A percentile compares a stretch with the other conserved stretches of the same genome.
These are phyloP conservation scores for Drosophila robusta DNA, from an alignment of 2,888 invertebrate genomes.

Conservation along the genomic window DNA sequence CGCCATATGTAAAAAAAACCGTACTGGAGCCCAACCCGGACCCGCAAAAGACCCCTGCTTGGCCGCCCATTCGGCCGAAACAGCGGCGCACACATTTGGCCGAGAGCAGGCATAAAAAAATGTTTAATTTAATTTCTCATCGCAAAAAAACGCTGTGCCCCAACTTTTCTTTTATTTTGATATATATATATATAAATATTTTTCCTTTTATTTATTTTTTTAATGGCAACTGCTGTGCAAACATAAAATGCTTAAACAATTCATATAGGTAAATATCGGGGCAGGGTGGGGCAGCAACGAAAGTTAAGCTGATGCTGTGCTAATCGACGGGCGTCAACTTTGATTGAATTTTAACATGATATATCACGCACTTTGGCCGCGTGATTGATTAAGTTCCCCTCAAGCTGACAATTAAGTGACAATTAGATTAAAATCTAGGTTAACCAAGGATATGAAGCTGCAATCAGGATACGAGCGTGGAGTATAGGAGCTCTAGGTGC, in stretches of 20 bases:
- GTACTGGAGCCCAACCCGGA: slow-evolving; percentile 12
- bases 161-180: slow-evolving; percentile 6
- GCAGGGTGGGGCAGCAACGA: background rate
- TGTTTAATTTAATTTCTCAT: slow-evolving; percentile 73
- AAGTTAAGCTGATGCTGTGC: slow-evolving; percentile 46
- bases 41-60: background rate
- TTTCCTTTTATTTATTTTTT: slow-evolving; percentile 5
- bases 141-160: slow-evolving; percentile 49
- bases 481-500: no score
- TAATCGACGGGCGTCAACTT: slow-evolving; percentile 71
- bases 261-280: slow-evolving; percentile 68
- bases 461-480: background rate
- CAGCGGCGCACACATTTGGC: slow-evolving; percentile 7
- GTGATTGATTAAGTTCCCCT: slow-evolving; percentile 54
- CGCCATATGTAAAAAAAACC: slow-evolving; percentile 34
- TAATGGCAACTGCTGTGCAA: slow-evolving; percentile 72
- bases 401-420: slow-evolving; percentile 38
- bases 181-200: background rate
- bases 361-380: slow-evolving; percentile 31
- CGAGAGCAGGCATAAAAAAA: slow-evolving; percentile 62
- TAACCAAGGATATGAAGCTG: slow-evolving; percentile 6
- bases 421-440: slow-evolving; percentile 21
- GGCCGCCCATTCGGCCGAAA: background rate
- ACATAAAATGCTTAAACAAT: slow-evolving; percentile 81
- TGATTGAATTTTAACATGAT: slow-evolving; percentile 68